phyloP scores from a whole-genome alignment of 1,140 invertebrate species.

The Telenomus remus region DNA sequence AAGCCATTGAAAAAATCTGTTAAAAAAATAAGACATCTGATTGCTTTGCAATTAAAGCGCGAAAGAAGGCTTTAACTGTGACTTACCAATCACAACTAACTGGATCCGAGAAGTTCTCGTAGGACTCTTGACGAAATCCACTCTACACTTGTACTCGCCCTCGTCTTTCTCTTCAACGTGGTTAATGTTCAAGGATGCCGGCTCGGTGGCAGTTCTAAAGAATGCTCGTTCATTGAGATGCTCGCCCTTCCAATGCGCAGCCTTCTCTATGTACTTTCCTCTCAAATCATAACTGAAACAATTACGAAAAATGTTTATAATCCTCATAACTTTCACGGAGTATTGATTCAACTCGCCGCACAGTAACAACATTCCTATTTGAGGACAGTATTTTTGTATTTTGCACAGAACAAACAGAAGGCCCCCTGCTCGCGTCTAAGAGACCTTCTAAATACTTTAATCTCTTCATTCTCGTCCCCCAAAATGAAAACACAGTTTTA shows the following conservation, averaged over 20 bases:
- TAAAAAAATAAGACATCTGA: constrained; percentile 17
- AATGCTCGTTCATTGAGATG: constrained; percentile 77
- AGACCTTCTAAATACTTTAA: constrained; percentile 36
- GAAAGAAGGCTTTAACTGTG: constrained; percentile 48
- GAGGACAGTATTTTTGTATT: not conserved
- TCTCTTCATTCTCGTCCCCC: constrained; percentile 29
- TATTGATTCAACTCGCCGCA: not conserved
- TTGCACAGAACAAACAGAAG: constrained; percentile 7
- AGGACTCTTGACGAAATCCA: constrained; percentile 88
- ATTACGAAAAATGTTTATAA: constrained; percentile 13
- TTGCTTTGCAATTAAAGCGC: constrained; percentile 33
- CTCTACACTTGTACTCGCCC: constrained; percentile 85
- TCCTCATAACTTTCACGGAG: not conserved
- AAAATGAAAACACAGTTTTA: constrained; percentile 36
- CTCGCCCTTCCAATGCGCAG: constrained; percentile 79
- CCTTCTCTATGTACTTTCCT: constrained; percentile 75
- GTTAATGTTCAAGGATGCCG: constrained; percentile 79
- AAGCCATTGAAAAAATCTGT: too few relatives aligned
- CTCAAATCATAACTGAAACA: constrained; percentile 79
- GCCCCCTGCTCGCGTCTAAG: constrained; percentile 15
- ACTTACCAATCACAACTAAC: constrained; percentile 88
- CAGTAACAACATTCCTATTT: too few relatives aligned
- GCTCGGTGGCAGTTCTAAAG: constrained; percentile 76
- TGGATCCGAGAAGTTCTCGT: constrained; percentile 87
- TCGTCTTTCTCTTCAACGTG: constrained; percentile 81